Evolutionary conservation across 1,140 invertebrate species (phyloP).

Genomic region (Leptinotarsa undecemlineata): DNA sequence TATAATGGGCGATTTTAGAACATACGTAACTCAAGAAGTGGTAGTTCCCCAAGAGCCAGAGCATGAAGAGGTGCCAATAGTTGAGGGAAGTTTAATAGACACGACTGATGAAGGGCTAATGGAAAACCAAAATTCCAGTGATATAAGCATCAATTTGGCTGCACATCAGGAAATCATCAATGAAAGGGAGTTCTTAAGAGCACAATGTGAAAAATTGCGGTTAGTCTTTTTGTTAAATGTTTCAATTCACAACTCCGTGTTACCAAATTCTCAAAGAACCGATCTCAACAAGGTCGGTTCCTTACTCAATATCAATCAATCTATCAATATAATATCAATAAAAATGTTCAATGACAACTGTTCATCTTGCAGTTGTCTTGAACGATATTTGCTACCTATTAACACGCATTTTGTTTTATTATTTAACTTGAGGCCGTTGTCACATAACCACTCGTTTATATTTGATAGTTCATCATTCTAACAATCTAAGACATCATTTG

Average conservation of each 20-base stretch:
- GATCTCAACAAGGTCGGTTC: too few species aligned
- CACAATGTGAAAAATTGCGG: conserved; percentile 71
- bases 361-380: too few species aligned
- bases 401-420: too few species aligned
- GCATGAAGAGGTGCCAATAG: conserved; percentile 61
- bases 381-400: too few species aligned
- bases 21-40: conserved; percentile 93
- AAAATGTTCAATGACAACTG: too few species aligned
- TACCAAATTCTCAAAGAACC: too few species aligned
- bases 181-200: conserved; percentile 80
- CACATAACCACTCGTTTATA: too few species aligned
- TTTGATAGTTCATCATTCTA: too few species aligned
- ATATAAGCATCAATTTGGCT: conserved; percentile 25
- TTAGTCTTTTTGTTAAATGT: conserved; percentile 46
- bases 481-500: too few species aligned
- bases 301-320: too few species aligned
- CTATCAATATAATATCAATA: too few species aligned
- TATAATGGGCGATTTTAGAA: conserved; percentile 86
- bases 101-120: conserved; percentile 67
- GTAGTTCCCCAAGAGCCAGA: conserved; percentile 77
- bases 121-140: conserved; percentile 55
- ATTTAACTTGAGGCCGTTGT: too few species aligned
- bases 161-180: conserved; percentile 54
- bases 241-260: not conserved
- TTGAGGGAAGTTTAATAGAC: conserved; percentile 71